phyloP scores from a whole-genome alignment of 2,113 vertebrate species.

The Phyllopteryx taeniolatus region DNA sequence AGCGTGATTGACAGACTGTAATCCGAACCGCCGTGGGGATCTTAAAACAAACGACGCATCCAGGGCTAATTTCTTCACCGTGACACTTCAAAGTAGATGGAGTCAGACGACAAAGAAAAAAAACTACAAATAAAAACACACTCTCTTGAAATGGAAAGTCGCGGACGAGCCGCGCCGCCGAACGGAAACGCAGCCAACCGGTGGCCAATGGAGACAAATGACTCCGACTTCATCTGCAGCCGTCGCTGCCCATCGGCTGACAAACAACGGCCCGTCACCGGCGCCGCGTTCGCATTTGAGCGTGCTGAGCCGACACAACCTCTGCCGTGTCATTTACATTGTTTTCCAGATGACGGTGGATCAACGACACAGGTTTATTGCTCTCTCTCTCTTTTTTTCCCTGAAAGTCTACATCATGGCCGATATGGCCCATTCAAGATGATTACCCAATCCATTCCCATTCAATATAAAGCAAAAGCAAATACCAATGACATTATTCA shows the following conservation, averaged over 20 bases:
- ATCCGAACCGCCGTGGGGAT: constrained; percentile 42
- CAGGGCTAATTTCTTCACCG: constrained; percentile 39
- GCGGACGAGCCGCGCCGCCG: not conserved
- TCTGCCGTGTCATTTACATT: constrained; percentile 2
- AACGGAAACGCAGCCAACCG: not conserved
- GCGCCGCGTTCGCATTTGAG: not conserved
- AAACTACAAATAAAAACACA: not conserved
- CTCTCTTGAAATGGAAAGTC: constrained; percentile 30
- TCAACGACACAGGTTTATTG: not conserved
- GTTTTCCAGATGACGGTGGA: not conserved
- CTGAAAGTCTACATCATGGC: not conserved
- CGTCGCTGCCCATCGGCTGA: not conserved
- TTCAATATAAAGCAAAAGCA: too few species aligned
- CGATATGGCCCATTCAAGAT: too few species aligned
- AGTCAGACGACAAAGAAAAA: constrained; percentile 27
- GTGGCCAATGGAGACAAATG: constrained; percentile 16
- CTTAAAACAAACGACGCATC: constrained; percentile 50
- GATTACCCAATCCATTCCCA: too few species aligned
- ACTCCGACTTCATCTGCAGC: constrained; percentile 15
- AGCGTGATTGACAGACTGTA: constrained; percentile 55
- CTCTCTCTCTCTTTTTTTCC: not conserved
- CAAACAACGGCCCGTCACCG: not conserved
- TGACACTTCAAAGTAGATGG: constrained; percentile 25
- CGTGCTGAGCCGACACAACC: constrained; percentile 5
- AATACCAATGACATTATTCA: too few species aligned